Percentiles rank a stretch among this genome's conserved stretches.
Conservation (phyloP, 2,888 invertebrate genomes). For the Zygothrica quintamaculata region DNA sequence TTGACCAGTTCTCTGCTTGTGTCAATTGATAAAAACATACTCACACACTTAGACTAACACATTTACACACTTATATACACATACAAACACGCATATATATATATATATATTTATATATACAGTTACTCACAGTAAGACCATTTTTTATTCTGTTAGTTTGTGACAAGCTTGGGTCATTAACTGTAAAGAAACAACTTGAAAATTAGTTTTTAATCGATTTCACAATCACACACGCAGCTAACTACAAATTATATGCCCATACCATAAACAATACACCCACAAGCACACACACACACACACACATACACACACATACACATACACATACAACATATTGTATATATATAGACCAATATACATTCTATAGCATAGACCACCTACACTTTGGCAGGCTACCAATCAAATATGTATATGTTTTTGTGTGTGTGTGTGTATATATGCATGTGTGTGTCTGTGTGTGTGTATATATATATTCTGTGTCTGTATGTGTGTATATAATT, state of each 20-base stretch:
- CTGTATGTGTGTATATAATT: slow-evolving; percentile 55
- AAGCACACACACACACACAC: slow-evolving; percentile 3
- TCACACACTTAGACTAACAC: no score
- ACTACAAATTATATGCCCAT: slow-evolving; percentile 52
- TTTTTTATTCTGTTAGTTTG: neutral
- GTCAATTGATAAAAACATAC: slow-evolving; percentile 11
- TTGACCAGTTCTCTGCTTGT: slow-evolving; percentile 4
- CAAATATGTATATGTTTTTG: slow-evolving; percentile 22
- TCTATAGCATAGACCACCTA: no score
- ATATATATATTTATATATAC: no score
- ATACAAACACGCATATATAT: no score
- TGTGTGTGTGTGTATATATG: no score
- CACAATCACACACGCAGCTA: slow-evolving; percentile 68
- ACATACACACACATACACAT: slow-evolving; percentile 8
- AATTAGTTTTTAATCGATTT: slow-evolving; percentile 82
- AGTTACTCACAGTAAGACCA: no score
- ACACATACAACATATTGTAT: neutral
- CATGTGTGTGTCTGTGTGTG: neutral
- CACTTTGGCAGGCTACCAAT: slow-evolving; percentile 1
- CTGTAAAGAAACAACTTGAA: slow-evolving; percentile 55
- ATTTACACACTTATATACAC: no score
- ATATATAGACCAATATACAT: no score
- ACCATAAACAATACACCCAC: no score
- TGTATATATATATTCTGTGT: slow-evolving; percentile 9
- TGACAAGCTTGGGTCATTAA: slow-evolving; percentile 38